Evolutionary conservation across 2,888 invertebrate species (phyloP), one percentile per base, ranked within the genome.

Genomic region (Cetonia aurata): DNA sequence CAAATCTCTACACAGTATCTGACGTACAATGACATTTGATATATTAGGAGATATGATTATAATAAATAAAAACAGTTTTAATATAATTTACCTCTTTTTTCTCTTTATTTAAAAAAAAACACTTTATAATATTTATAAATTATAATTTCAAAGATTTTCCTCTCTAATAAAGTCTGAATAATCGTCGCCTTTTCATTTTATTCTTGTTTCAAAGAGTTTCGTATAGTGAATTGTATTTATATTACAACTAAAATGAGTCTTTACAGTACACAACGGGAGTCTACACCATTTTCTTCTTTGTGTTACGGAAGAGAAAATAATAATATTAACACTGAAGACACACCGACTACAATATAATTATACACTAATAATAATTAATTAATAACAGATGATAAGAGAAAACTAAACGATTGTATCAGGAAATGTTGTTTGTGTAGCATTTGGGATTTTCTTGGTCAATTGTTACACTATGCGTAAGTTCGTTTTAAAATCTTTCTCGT

Each of bases 51-150:
- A 48, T n/a, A 46, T n/a, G 6, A 48, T 13, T n/a, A 9, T 31
- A n/a, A 9, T 33, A 50, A 62, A 62, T n/a, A 62, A 62, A 62
- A 46, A 25, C 25, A 25, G 10, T 48, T 48, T 9, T 31, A 13
- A 48, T 33, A 31, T 50, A 33, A 48, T 62, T 62, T 62, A 48
- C 46, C 62, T 74, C 76, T 76, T 74, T 75, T 77, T 77, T 73
- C 71, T 25, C 25, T 25, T 25, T 25, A 25, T 25, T 25, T 25
- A 25, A 25, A 25, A 25, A 25, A 76, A 77, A 77, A 76, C 77
- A 76, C 76, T 76, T 74, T 73, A 77, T 75, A 74, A 73, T 71
- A 67, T 72, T 74, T 57, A 73, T 75, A 75, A 75, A 75, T 75
- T 75, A 75, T 73, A 75, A 73, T 73, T 74, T 75, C 37, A 68